Conservation (phyloP, 2,797 vertebrate genomes). For the Avahi laniger region DNA sequence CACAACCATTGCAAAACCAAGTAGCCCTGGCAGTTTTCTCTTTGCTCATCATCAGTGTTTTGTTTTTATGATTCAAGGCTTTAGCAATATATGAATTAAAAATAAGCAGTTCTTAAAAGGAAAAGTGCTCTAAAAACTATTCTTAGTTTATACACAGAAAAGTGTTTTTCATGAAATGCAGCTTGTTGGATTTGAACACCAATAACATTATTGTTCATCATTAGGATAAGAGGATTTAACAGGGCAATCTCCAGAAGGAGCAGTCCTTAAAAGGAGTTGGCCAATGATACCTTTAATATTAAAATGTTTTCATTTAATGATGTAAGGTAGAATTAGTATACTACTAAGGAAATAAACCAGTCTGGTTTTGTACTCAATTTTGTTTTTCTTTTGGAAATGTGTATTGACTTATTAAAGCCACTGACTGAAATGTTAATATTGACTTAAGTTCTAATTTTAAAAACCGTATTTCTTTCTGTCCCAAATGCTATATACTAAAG, state of each 20-base stretch:
- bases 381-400: not conserved
- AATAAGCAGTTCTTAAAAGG: slow-evolving; percentile 38
- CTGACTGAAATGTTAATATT: not conserved
- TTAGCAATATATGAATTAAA: not conserved
- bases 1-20: not conserved
- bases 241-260: not conserved
- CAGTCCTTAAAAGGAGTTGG: not conserved
- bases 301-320: not conserved
- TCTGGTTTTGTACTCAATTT: not conserved
- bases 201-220: not conserved
- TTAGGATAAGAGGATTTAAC: not conserved
- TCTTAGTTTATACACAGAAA: not conserved
- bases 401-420: not conserved
- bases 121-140: not conserved
- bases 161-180: not conserved
- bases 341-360: not conserved
- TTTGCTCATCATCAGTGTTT: not conserved
- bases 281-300: not conserved
- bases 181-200: not conserved
- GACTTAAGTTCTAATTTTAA: slow-evolving; percentile 21
- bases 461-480: not conserved
- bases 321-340: not conserved
- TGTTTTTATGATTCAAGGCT: not conserved
- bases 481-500: not conserved
- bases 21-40: not conserved